phyloP scores from a whole-genome alignment of 2,888 invertebrate genomes.

The Trichopria drosophilae region DNA sequence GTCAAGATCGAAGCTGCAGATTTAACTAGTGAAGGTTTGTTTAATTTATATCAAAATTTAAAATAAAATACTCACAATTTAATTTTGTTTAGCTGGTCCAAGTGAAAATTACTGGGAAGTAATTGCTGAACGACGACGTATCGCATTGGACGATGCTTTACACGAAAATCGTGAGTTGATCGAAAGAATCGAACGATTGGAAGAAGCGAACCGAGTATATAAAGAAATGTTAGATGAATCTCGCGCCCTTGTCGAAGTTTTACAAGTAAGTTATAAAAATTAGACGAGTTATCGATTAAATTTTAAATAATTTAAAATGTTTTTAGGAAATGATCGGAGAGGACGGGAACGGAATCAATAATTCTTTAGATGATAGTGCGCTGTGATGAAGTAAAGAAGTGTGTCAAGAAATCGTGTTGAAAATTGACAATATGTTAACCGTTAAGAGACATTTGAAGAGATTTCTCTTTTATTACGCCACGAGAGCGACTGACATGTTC shows the following conservation, averaged over 20 bases:
- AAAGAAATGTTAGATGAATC: constrained; percentile 77
- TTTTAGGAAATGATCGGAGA: constrained; percentile 69
- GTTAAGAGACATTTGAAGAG: no score
- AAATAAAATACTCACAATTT: not conserved
- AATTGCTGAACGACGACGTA: constrained; percentile 73
- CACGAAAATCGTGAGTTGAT: constrained; percentile 68
- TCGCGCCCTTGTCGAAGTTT: constrained; percentile 72
- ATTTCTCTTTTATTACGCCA: no score
- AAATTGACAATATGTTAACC: no score
- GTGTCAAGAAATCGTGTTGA: no score
- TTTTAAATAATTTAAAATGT: constrained; percentile 29
- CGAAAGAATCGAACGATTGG: constrained; percentile 61
- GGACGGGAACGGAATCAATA: constrained; percentile 57
- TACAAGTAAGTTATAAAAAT: constrained; percentile 63
- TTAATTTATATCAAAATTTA: not conserved
- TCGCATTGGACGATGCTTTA: constrained; percentile 72
- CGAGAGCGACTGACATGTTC: no score
- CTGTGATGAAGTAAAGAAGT: not conserved
- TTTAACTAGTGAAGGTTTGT: constrained; percentile 66
- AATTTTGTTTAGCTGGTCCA: constrained; percentile 61
- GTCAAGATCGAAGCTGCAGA: constrained; percentile 68
- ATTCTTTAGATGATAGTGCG: constrained; percentile 52
- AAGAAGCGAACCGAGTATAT: constrained; percentile 69
- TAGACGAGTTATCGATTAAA: not conserved
- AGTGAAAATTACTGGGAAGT: constrained; percentile 77